These are phyloP conservation scores for Grammomys surdaster DNA, from an alignment of 2,113 vertebrate species.

Conservation along the genomic window DNA sequence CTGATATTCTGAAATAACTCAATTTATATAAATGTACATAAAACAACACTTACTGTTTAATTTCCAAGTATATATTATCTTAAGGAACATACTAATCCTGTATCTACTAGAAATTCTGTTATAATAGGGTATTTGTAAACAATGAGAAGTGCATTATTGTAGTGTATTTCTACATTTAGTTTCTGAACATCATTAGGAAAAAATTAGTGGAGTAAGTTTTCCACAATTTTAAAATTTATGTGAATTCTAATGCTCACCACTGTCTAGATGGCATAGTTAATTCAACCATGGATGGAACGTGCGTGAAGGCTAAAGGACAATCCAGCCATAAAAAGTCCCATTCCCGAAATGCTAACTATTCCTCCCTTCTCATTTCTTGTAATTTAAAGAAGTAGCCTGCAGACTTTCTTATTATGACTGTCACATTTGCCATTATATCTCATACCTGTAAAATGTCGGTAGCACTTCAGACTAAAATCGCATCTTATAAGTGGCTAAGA, in stretches of 20 bases:
- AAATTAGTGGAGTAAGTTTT: conserved; percentile 59
- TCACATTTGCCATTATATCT: conserved; percentile 44
- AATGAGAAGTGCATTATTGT: background rate
- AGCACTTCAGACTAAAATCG: background rate
- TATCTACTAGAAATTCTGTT: background rate
- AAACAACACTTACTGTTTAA: background rate
- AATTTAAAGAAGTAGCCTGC: conserved; percentile 64
- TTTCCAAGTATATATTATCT: background rate
- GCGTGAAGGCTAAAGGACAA: conserved; percentile 50
- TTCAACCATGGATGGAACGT: background rate
- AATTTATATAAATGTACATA: background rate
- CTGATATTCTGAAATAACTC: background rate
- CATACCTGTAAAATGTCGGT: conserved; percentile 10
- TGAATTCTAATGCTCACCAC: conserved; percentile 39
- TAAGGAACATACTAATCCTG: background rate
- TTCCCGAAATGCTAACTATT: conserved; percentile 63
- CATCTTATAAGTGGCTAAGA: background rate
- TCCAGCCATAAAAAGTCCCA: conserved; percentile 60
- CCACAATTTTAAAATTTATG: conserved; percentile 62
- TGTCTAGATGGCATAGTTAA: conserved; percentile 60
- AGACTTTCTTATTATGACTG: conserved; percentile 59
- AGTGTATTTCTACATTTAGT: background rate
- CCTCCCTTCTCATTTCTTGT: conserved; percentile 66
- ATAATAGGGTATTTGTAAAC: background rate
- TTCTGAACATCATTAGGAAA: conserved; percentile 42